Evolutionary conservation across 2,888 invertebrate genomes (phyloP).

Genomic region (Zelleria hepariella): DNA sequence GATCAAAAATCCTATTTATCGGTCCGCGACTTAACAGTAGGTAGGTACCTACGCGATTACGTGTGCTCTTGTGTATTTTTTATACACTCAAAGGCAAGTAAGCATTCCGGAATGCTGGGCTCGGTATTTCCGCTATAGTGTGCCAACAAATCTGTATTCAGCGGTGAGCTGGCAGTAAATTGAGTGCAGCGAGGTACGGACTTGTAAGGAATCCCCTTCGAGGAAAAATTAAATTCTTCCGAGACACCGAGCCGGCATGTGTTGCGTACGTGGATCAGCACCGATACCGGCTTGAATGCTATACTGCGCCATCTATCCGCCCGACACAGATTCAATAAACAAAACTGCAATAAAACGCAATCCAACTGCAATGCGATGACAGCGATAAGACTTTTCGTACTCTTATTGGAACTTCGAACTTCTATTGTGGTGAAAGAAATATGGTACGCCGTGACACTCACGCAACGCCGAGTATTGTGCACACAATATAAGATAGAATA

Average conservation of each 20-base stretch:
- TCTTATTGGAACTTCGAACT: neutral
- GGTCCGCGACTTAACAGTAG: too few relatives aligned
- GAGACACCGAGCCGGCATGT: constrained; percentile 20
- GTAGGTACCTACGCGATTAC: too few relatives aligned
- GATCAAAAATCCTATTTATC: neutral
- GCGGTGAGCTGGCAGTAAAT: constrained; percentile 31
- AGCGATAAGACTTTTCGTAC: neutral
- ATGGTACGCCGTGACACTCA: too few relatives aligned
- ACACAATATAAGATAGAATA: too few relatives aligned
- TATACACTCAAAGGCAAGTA: neutral
- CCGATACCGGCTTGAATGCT: neutral
- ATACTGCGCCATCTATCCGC: neutral
- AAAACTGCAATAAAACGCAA: neutral
- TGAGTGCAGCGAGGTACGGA: constrained; percentile 34
- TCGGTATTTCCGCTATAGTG: constrained; percentile 1
- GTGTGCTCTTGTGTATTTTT: too few relatives aligned
- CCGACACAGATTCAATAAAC: neutral
- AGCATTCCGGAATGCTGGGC: neutral
- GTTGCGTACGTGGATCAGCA: constrained; percentile 3
- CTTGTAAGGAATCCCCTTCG: constrained; percentile 29
- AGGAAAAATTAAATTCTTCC: constrained; percentile 56
- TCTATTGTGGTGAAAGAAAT: too few relatives aligned
- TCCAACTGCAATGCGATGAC: neutral
- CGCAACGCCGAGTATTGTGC: too few relatives aligned
- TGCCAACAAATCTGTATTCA: constrained; percentile 40